Evolutionary conservation across 2,113 vertebrate genomes (phyloP).

Genomic region (Epinephelus moara): DNA sequence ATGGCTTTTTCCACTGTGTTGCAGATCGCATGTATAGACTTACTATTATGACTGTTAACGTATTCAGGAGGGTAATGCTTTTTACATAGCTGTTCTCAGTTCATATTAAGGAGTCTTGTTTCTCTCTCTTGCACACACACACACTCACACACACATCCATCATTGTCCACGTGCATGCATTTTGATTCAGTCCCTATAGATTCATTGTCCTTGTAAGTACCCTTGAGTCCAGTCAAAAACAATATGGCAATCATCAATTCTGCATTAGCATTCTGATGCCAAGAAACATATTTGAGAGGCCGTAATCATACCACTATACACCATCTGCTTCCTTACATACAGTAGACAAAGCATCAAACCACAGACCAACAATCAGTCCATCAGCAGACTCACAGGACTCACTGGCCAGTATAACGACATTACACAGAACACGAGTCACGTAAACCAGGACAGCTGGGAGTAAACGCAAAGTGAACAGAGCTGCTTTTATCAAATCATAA

Average conservation of each 20-base stretch:
- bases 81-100: slow-evolving; percentile 38
- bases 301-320: slow-evolving; percentile 44
- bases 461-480: slow-evolving; percentile 25
- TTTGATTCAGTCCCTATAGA: slow-evolving; percentile 49
- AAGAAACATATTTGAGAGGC: slow-evolving; percentile 37
- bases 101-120: slow-evolving; percentile 54
- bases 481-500: slow-evolving; percentile 18
- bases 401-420: slow-evolving; percentile 6
- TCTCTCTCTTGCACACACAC: neutral
- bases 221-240: slow-evolving; percentile 54
- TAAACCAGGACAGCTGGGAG: slow-evolving; percentile 10
- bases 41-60: neutral
- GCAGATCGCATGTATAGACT: slow-evolving; percentile 9
- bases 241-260: slow-evolving; percentile 68
- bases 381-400: slow-evolving; percentile 21
- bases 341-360: slow-evolving; percentile 16
- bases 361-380: slow-evolving; percentile 37
- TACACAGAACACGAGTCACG: slow-evolving; percentile 11
- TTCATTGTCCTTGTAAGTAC: slow-evolving; percentile 54
- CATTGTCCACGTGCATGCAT: slow-evolving; percentile 50
- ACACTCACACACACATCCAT: slow-evolving; percentile 39
- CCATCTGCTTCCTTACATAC: slow-evolving; percentile 46
- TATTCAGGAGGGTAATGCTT: slow-evolving; percentile 8
- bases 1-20: slow-evolving; percentile 12
- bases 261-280: slow-evolving; percentile 52